Base-by-base conservation (phyloP, 2,888 invertebrate species). In the Nezara viridula region DNA sequence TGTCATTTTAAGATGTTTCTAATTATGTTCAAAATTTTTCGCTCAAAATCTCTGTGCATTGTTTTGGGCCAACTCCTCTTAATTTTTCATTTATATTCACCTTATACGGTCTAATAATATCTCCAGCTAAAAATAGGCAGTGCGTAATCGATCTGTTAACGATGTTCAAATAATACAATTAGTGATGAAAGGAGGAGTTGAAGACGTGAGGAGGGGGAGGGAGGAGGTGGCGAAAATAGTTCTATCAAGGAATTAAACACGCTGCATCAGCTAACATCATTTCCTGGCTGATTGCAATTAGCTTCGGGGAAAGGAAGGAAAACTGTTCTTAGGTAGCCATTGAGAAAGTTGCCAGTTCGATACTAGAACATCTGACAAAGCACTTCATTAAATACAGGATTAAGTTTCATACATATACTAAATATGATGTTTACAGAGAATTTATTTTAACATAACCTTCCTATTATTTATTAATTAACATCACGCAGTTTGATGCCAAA, bases 221-320 rank as follows among this genome's bases (percentile, higher is more conserved):
- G n/a, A n/a, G n/a, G 16, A 14, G 37, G 37, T 10, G 27, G 77
- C 0, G 21, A 81, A 81, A 81, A 44, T 81, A 44, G 81, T 81
- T n/a, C 44, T 47, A 44, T 44, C 81, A 81, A 81, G 81, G 81
- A 81, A 81, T 19, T 81, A 44, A 44, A 47, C 44, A 81, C 14
- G 81, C 44, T 81, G 44, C 81, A 81, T 81, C 40, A 47, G 81
- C 24, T 81, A 81, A 81, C 44, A 24, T 44, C 12, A 81, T 81
- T 81, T 16, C n/a, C n/a, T 21, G 4, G 44, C 44, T 81, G 81
- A 81, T 81, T 81, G 81, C 81, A 81, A 81, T 81, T 44, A 81
- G 40, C 40, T 47, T n/a, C 7, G 16, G n/a, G n/a, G 21, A 24
- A 44, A 12, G 24, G 81, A 44, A 47, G 44, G 81, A n/a, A 44